phyloP scores from a whole-genome alignment of 2,797 vertebrate species.

The Coccyzus lansbergi region DNA sequence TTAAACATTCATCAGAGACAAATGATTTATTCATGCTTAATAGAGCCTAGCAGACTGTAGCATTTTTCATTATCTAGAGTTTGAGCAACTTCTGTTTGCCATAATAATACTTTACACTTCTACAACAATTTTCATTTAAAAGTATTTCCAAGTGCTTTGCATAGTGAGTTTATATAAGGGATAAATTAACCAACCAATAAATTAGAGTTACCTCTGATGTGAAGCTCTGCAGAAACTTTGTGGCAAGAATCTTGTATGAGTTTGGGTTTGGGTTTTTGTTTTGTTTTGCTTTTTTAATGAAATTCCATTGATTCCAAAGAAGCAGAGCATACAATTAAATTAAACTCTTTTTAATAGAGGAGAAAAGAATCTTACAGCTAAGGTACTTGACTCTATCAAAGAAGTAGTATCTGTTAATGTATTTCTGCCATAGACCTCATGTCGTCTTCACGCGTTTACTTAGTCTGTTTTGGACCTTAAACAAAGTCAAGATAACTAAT shows the following conservation, averaged over 20 bases:
- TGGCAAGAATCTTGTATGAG: not conserved
- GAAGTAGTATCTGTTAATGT: not conserved
- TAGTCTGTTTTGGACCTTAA: not conserved
- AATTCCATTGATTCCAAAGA: not conserved
- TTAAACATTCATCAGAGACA: not conserved
- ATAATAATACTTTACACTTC: not conserved
- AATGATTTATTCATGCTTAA: constrained; percentile 30
- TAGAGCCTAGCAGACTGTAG: not conserved
- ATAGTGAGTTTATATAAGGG: not conserved
- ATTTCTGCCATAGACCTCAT: not conserved
- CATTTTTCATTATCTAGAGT: constrained; percentile 11
- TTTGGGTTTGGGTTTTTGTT: not conserved
- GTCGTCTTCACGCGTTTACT: not conserved
- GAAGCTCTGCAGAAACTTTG: not conserved
- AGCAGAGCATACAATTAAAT: not conserved
- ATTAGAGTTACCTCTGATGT: not conserved
- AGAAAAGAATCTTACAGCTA: not conserved
- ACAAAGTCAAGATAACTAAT: not conserved
- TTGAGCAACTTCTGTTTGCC: constrained; percentile 13
- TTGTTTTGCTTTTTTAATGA: not conserved
- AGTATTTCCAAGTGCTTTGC: not conserved
- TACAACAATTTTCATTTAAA: not conserved
- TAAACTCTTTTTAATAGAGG: not conserved
- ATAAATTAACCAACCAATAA: constrained; percentile 31
- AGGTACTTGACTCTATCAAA: not conserved